These are phyloP conservation scores for Eucidaris tribuloides DNA, from an alignment of 35 echinoderm and acorn worm species.

Conservation along the genomic window DNA sequence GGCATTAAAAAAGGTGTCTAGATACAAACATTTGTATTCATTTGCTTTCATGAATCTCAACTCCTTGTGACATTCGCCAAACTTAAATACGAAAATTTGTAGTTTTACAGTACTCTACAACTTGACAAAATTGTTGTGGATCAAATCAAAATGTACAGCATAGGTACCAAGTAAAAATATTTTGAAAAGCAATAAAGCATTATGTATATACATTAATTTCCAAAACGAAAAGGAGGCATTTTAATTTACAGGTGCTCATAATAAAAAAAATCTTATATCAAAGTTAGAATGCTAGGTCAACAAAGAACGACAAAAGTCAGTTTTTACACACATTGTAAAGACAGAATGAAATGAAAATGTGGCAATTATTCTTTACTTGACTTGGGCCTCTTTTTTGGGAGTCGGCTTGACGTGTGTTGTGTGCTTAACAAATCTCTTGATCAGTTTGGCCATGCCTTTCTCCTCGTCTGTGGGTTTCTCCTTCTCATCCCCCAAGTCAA, in stretches of 20 bases:
- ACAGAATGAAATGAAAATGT: no score
- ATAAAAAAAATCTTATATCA: neutral
- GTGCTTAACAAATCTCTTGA: slow-evolving; percentile 83
- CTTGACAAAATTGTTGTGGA: no score
- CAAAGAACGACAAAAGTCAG: neutral
- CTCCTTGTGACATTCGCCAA: no score
- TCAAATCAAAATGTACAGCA: no score
- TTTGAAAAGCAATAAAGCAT: no score
- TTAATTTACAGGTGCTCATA: neutral
- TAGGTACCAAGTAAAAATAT: no score
- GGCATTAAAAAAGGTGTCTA: no score
- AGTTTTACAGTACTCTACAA: neutral
- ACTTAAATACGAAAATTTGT: no score
- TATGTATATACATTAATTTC: neutral
- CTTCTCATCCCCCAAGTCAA: slow-evolving; percentile 64
- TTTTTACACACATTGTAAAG: no score
- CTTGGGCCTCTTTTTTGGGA: slow-evolving; percentile 65
- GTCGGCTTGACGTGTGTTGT: slow-evolving; percentile 45
- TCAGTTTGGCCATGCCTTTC: slow-evolving; percentile 63
- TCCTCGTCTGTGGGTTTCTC: slow-evolving; percentile 10
- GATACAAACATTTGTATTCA: no score
- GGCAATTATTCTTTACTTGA: slow-evolving; percentile 89
- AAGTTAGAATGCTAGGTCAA: neutral
- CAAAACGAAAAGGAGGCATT: neutral
- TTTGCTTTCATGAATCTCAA: no score